A percentile compares a stretch with the other conserved stretches of the same genome.
phyloP scores from a whole-genome alignment of 92 coral and sea anemone species.

The Pocillopora grandis region DNA sequence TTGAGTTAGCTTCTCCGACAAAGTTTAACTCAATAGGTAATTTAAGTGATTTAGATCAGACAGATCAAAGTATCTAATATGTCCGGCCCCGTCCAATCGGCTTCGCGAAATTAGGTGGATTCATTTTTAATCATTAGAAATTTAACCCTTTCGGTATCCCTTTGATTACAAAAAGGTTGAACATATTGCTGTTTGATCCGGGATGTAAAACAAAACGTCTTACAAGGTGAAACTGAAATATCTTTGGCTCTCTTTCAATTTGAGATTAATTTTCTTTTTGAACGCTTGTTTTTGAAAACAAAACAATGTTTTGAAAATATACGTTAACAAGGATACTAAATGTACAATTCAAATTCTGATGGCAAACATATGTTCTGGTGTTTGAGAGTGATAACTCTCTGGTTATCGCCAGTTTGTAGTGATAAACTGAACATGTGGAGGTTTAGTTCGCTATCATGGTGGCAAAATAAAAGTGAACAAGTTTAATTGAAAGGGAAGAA shows the following conservation, averaged over 20 bases:
- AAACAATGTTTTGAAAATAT: conserved; percentile 27
- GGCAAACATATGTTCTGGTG: background rate
- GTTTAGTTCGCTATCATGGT: background rate
- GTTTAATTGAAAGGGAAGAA: background rate
- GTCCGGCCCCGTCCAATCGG: conserved; percentile 27
- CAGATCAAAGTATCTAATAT: conserved; percentile 6
- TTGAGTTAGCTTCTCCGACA: background rate
- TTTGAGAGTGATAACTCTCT: conserved; percentile 1
- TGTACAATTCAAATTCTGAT: conserved; percentile 15
- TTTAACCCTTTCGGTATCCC: conserved; percentile 15
- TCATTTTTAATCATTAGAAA: conserved; percentile 22
- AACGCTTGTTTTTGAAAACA: conserved; percentile 23
- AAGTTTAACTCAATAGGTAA: background rate
- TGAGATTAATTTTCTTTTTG: conserved; percentile 4
- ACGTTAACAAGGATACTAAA: conserved; percentile 24
- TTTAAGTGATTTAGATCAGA: background rate
- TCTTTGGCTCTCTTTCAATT: conserved; percentile 10
- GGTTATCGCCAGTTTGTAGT: background rate
- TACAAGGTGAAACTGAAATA: background rate
- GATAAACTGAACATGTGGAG: background rate
- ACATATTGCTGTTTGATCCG: background rate
- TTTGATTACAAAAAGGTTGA: conserved; percentile 2
- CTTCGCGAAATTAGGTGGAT: background rate
- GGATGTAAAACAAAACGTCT: background rate
- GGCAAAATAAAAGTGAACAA: background rate